Conservation (phyloP, 2,113 vertebrate species). For the Nothobranchius furzeri region DNA sequence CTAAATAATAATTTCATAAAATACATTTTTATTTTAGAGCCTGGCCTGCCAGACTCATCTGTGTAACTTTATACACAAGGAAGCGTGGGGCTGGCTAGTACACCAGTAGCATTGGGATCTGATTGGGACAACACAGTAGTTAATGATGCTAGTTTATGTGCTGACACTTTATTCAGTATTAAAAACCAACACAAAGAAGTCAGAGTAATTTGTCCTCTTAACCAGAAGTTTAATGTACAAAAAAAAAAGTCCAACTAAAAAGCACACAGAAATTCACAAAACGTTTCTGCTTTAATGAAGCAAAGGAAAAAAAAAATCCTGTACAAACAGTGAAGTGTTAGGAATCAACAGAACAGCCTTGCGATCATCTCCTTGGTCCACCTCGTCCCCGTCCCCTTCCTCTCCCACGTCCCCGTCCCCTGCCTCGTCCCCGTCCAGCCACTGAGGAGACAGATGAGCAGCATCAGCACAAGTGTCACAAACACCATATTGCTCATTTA, state of each 20-base stretch:
- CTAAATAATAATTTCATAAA: no score
- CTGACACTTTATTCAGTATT: constrained; percentile 19
- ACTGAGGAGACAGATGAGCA: constrained; percentile 72
- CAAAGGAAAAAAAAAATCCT: constrained; percentile 70
- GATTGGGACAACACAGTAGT: not conserved
- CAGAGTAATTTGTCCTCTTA: constrained; percentile 37
- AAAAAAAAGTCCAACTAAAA: constrained; percentile 44
- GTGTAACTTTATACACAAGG: no score
- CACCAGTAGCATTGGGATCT: no score
- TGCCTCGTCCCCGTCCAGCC: constrained; percentile 92
- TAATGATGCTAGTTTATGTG: not conserved
- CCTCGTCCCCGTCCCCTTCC: constrained; percentile 90
- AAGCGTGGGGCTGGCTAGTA: no score
- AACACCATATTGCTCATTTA: no score
- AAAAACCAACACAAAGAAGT: constrained; percentile 23
- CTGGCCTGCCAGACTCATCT: no score
- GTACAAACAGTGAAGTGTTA: constrained; percentile 77
- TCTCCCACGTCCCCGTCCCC: constrained; percentile 90
- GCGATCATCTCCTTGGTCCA: constrained; percentile 90
- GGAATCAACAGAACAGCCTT: constrained; percentile 37
- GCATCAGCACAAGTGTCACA: no score
- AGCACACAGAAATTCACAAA: constrained; percentile 56
- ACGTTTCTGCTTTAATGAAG: constrained; percentile 32
- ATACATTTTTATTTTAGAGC: no score
- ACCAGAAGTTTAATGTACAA: constrained; percentile 77